Base-by-base conservation (phyloP, 2,797 vertebrate genomes). In the Gallinago nigripennis region DNA sequence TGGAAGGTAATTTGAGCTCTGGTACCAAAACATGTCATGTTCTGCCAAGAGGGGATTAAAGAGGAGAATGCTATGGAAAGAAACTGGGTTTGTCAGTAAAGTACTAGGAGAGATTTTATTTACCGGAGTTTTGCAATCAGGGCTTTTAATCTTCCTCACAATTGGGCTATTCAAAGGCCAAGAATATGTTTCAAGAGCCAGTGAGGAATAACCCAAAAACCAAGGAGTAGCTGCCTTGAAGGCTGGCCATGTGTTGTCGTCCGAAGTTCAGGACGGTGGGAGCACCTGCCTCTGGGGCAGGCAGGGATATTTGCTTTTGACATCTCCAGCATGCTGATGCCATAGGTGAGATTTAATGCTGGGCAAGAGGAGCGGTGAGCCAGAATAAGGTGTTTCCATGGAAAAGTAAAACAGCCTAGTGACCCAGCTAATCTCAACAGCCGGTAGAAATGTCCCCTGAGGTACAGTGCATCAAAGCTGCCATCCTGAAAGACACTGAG, bases 41-140 rank as follows among this genome's bases (percentile, higher is more conserved):
- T 96, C 98, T 98, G 98, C 98, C 98, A 98, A 94, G 91, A 97
- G 88, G 85, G 97, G 97, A 98, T 98, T 98, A 97, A 64, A 81
- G 96, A 79, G 86, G 88, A 96, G 96, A 97, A 95, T 72, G 91
- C 95, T 95, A 90, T 87, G 95, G 94, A 90, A 91, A 97, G 97
- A 97, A 97, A 96, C 91, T 92, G 94, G 96, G 96, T 92, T 97
- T 95, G 94, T 96, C 97, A 91, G 95, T 45, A 80, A 96, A 96
- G 92, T 76, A 51, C 88, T 86, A 58, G 4, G 76, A 68, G 69
- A 84, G 95, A 92, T 96, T 96, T 94, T 94, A 86, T 97, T 97
- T 95, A 90, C 80, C 2, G 4, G 91, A 20, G 68, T 98, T 98
- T 97, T 97, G 97, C 97, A 98, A 98, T 96, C 94, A 2, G 41